Evolutionary conservation across 2,113 vertebrate genomes (phyloP).

Genomic region (Vombatus ursinus): DNA sequence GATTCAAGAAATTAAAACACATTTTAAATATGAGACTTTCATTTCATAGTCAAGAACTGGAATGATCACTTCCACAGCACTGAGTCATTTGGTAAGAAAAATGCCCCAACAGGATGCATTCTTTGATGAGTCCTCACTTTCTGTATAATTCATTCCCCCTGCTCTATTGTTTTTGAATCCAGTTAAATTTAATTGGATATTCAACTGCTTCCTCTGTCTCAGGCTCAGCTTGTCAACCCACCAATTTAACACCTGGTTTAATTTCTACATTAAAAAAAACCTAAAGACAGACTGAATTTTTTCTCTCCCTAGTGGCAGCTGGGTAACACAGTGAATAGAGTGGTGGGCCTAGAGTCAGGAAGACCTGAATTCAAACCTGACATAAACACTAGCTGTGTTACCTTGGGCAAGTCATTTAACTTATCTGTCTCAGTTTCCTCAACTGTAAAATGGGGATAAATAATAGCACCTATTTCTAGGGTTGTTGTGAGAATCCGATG

Average conservation of each 20-base stretch:
- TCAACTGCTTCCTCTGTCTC: slow-evolving; percentile 43
- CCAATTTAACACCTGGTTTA: slow-evolving; percentile 70
- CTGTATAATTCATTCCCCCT: slow-evolving; percentile 34
- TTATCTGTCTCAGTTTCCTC: not conserved
- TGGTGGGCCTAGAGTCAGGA: not conserved
- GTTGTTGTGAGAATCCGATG: not conserved
- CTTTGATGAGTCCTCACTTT: slow-evolving; percentile 1
- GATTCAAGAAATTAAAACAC: slow-evolving; percentile 81
- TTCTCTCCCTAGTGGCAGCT: not conserved
- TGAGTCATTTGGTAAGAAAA: slow-evolving; percentile 76
- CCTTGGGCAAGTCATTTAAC: not conserved
- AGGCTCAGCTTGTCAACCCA: slow-evolving; percentile 71
- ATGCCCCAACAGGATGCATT: slow-evolving; percentile 52
- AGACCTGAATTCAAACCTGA: not conserved
- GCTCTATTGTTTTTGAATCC: slow-evolving; percentile 40
- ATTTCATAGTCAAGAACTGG: slow-evolving; percentile 83
- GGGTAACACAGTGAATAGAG: not conserved
- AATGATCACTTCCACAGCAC: slow-evolving; percentile 82
- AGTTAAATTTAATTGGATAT: not conserved
- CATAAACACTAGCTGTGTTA: not conserved
- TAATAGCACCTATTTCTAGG: not conserved
- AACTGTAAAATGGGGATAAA: not conserved
- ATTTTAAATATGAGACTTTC: slow-evolving; percentile 80
- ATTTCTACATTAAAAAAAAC: slow-evolving; percentile 54
- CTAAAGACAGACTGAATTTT: not conserved